Conservation (phyloP, 1,140 invertebrate species). For the Drosophila malerkotliana region DNA sequence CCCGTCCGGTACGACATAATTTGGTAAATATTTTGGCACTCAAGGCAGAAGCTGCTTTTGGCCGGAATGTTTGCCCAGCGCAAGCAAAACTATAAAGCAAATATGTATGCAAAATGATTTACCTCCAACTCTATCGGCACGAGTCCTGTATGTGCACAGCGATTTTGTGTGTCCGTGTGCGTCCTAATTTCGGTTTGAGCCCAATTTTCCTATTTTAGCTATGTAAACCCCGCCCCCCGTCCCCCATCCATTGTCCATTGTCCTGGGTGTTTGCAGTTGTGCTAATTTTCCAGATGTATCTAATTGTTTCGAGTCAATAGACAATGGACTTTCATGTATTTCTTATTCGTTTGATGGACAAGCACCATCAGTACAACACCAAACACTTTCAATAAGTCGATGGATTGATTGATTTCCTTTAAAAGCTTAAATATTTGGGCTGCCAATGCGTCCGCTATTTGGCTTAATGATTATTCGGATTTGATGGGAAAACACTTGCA, state of each 20-base stretch:
- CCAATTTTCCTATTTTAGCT: conserved; percentile 62
- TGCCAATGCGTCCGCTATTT: background rate
- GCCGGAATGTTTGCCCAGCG: conserved; percentile 33
- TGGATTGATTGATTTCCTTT: background rate
- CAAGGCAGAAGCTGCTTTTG: conserved; percentile 61
- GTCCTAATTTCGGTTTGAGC: conserved; percentile 48
- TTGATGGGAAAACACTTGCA: too few species aligned
- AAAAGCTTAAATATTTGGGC: too few species aligned
- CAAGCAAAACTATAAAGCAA: conserved; percentile 63
- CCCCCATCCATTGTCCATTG: background rate
- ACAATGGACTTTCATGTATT: conserved; percentile 21
- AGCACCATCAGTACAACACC: background rate
- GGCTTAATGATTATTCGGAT: too few species aligned
- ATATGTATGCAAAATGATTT: conserved; percentile 41
- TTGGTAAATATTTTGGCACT: conserved; percentile 71
- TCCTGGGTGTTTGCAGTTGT: conserved; percentile 36
- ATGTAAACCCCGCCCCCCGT: conserved; percentile 60
- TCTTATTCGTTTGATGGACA: conserved; percentile 19
- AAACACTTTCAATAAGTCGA: conserved; percentile 1
- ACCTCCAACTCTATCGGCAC: conserved; percentile 13
- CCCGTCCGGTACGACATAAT: conserved; percentile 37
- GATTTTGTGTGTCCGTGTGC: conserved; percentile 4
- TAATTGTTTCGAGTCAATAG: conserved; percentile 54
- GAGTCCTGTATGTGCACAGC: conserved; percentile 7
- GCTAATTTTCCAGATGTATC: conserved; percentile 54